A percentile compares a stretch with the other conserved stretches of the same genome.
These are phyloP conservation scores for Dipodomys ordii DNA, from an alignment of 2,113 vertebrate species.

Conservation along the genomic window DNA sequence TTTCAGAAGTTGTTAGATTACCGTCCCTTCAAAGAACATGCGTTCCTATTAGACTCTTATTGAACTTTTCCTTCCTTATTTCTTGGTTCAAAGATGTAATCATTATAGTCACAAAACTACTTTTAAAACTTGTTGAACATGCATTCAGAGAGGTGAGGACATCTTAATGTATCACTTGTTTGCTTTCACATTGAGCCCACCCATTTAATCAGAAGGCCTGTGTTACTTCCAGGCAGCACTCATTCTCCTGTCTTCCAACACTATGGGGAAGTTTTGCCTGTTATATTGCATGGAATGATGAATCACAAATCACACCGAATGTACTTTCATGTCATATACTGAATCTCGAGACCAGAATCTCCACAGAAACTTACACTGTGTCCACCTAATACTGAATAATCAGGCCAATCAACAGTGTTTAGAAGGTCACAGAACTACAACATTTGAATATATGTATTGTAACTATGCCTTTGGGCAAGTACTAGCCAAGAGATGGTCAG, in stretches of 20 bases:
- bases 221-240: neutral
- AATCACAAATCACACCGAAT: neutral
- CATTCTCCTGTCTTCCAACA: neutral
- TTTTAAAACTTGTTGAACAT: conserved; percentile 26
- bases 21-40: conserved; percentile 47
- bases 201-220: neutral
- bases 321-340: neutral
- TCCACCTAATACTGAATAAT: neutral
- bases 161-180: neutral
- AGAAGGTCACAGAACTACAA: neutral
- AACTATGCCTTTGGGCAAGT: conserved; percentile 10
- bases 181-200: conserved; percentile 8
- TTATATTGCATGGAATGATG: neutral
- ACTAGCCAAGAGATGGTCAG: neutral
- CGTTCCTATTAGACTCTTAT: neutral
- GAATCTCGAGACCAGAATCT: conserved; percentile 17
- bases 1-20: conserved; percentile 62
- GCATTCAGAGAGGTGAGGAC: neutral
- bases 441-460: neutral
- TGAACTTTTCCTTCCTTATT: conserved; percentile 52
- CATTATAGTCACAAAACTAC: neutral
- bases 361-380: neutral
- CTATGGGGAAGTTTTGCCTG: neutral
- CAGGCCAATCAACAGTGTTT: neutral
- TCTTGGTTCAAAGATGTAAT: neutral